Base-by-base conservation (phyloP, 1,140 invertebrate genomes). In the Aleiodes sp. region DNA sequence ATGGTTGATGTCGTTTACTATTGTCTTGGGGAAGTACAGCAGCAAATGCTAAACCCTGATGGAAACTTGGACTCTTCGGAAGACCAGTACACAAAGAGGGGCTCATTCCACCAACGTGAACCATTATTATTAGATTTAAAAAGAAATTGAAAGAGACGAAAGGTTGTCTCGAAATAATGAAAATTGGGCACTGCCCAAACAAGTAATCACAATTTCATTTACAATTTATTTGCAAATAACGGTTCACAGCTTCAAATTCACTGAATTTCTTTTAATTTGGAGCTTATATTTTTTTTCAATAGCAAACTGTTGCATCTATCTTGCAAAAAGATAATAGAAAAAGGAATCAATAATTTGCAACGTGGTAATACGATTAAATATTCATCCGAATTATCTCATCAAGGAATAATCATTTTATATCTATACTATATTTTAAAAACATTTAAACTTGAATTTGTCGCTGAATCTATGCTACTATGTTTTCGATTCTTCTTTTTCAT, bases 51-150 rank as follows among this genome's bases (percentile, higher is more conserved):
- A 94, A 86, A 29, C 92, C 92, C 81, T 92, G 93, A 79, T 94
- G 93, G 82, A 94, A 94, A 78, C 93, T 94, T 33, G 93, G 93
- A 73, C 92, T 94, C 83, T 94, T 94, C 60, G 93, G 93, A 78
- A 94, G 90, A 59, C 92, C 92, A 75, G 86, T 86, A 74, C 87
- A 88, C 74, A 88, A 86, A 60, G 87, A 86, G 72, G 88, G 87
- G 76, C 81, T 83, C 76, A 87, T 83, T 73, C 85, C 86, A 76
- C 86, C 85, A 74, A 87, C 86, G 75, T 87, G 87, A 76, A 87
- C 87, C 85, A 88, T 85, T 7, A 63, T 68, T 26, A 24, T 26
- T n/a, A 52, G 19, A 8, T 21, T n/a, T n/a, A n/a, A n/a, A n/a
- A n/a, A n/a, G n/a, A 16, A 52, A 52, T 52, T 24, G 4, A 52